These are phyloP conservation scores for Himalopsyche tibetana DNA, from an alignment of 2,888 invertebrate species.

Conservation along the genomic window DNA sequence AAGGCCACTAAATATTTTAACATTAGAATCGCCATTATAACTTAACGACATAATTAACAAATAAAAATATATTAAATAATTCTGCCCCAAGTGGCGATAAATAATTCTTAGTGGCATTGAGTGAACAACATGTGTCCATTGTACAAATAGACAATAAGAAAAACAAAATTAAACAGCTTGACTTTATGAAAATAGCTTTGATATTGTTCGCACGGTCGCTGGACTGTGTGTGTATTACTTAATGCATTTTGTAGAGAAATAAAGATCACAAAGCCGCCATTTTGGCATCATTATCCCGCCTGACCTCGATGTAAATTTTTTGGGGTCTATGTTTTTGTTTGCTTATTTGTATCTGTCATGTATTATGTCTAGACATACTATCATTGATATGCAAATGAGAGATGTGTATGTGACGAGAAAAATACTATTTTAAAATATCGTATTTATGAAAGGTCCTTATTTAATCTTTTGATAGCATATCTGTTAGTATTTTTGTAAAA, in stretches of 20 bases:
- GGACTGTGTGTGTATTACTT: constrained; percentile 29
- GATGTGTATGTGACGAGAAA: too few species aligned
- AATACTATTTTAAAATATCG: too few species aligned
- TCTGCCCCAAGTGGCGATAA: not conserved
- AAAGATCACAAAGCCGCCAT: constrained; percentile 24
- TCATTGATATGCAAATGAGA: too few species aligned
- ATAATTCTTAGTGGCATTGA: constrained; percentile 55
- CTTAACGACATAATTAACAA: not conserved
- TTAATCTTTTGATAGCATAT: too few species aligned
- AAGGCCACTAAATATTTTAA: not conserved
- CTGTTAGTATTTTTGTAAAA: too few species aligned
- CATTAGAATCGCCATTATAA: not conserved
- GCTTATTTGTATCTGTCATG: not conserved
- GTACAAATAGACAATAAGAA: constrained; percentile 53
- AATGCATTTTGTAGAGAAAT: constrained; percentile 32
- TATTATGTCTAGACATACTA: constrained; percentile 5
- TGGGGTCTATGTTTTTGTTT: constrained; percentile 24
- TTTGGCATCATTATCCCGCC: constrained; percentile 39
- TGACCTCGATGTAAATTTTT: constrained; percentile 42
- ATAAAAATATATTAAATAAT: constrained; percentile 17
- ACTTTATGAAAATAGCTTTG: constrained; percentile 19
- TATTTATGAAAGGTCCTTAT: too few species aligned
- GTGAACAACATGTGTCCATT: constrained; percentile 52
- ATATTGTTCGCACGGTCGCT: constrained; percentile 53
- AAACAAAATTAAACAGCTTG: not conserved